phyloP scores from a whole-genome alignment of 2,113 vertebrate species.

The Sclerurus mexicanus region DNA sequence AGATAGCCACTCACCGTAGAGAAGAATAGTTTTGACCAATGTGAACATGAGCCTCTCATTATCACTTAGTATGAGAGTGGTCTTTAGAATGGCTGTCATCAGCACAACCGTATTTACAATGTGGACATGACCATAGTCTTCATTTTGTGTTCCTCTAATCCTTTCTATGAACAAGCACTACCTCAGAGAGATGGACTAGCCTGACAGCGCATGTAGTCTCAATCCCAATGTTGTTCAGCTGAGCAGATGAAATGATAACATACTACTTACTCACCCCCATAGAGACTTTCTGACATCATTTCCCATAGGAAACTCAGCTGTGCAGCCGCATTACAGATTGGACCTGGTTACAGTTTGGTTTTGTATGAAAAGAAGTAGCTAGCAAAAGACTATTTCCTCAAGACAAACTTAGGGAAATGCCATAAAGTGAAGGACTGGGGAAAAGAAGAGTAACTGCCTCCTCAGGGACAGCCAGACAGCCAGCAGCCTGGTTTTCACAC shows the following conservation, averaged over 20 bases:
- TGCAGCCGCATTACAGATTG: background rate
- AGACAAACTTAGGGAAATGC: background rate
- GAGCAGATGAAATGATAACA: background rate
- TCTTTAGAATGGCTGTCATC: too few species aligned
- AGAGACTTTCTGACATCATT: background rate
- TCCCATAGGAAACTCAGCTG: background rate
- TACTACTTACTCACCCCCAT: background rate
- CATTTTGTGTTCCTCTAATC: background rate
- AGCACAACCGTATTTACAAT: background rate
- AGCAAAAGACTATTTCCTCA: background rate
- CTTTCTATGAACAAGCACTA: background rate
- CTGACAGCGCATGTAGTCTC: background rate
- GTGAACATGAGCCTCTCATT: background rate
- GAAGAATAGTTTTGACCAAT: background rate
- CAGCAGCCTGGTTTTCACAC: background rate
- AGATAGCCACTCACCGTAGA: background rate
- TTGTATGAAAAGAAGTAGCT: background rate
- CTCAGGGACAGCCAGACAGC: background rate
- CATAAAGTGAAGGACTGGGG: background rate
- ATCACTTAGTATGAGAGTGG: background rate
- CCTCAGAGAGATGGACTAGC: background rate
- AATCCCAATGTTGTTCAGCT: background rate
- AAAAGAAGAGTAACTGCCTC: background rate
- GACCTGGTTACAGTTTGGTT: background rate
- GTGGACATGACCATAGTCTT: background rate